phyloP scores from a whole-genome alignment of 2,113 vertebrate species.

The Coracopsis vasa region DNA sequence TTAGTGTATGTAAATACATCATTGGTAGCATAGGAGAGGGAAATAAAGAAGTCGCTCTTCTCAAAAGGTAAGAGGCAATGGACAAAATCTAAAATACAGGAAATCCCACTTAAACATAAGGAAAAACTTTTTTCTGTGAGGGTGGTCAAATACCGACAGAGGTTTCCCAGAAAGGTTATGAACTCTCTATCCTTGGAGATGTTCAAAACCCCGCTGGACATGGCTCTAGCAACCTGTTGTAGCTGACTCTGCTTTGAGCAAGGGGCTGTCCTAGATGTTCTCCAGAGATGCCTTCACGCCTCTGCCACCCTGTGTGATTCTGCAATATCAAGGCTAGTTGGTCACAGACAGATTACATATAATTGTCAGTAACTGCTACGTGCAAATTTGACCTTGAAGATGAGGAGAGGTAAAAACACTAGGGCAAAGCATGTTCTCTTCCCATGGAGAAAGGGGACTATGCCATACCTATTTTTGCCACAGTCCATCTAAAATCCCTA shows the following conservation, averaged over 20 bases:
- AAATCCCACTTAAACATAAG: not conserved
- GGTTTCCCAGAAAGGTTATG: not conserved
- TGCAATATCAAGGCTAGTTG: not conserved
- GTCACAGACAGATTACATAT: not conserved
- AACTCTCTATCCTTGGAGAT: not conserved
- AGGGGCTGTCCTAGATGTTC: no score
- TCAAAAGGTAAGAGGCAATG: not conserved
- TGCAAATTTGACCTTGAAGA: not conserved
- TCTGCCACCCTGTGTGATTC: not conserved
- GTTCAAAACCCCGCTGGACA: not conserved
- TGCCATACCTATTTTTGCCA: fast-evolving
- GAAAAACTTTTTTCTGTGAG: not conserved
- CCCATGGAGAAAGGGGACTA: not conserved
- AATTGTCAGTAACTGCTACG: not conserved
- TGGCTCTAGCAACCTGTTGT: not conserved
- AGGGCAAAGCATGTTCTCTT: not conserved
- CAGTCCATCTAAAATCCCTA: not conserved
- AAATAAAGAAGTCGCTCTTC: not conserved
- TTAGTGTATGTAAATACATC: not conserved
- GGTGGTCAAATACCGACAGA: not conserved
- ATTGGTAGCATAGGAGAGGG: not conserved
- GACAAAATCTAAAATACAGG: not conserved
- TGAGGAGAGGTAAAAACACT: not conserved
- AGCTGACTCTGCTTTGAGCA: not conserved
- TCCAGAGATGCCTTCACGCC: not conserved